These are phyloP conservation scores for Tuberolachnus salignus DNA, from an alignment of 2,888 invertebrate species.

Conservation along the genomic window DNA sequence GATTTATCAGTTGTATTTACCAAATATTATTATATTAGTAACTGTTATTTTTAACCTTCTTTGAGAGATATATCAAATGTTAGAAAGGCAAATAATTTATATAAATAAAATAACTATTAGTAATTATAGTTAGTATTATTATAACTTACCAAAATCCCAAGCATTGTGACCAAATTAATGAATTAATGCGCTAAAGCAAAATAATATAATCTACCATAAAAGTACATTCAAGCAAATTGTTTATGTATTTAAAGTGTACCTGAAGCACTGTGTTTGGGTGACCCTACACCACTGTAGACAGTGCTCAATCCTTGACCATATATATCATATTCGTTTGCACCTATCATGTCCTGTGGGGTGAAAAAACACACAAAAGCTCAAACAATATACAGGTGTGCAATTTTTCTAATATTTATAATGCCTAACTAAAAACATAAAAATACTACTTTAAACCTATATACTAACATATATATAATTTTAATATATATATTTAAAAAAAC, in stretches of 20 bases:
- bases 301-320: conserved; percentile 56
- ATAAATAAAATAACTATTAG: conserved; percentile 8
- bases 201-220: conserved; percentile 15
- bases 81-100: neutral
- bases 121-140: conserved; percentile 18
- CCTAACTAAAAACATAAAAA: conserved; percentile 23
- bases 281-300: conserved; percentile 55
- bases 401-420: conserved; percentile 21
- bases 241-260: conserved; percentile 44
- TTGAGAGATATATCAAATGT: neutral
- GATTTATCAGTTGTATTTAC: no score
- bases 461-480: conserved; percentile 8
- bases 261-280: conserved; percentile 55
- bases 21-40: neutral
- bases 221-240: conserved; percentile 37
- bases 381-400: conserved; percentile 45
- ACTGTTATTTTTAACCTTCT: neutral
- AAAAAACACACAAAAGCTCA: conserved; percentile 52
- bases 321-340: conserved; percentile 52
- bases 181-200: conserved; percentile 27
- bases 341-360: conserved; percentile 53
- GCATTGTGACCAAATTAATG: conserved; percentile 12
- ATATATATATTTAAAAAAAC: no score
- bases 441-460: conserved; percentile 16
- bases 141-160: conserved; percentile 41